These are phyloP conservation scores for Polyommatus iphigenia DNA, from an alignment of 2,888 invertebrate genomes.

Conservation along the genomic window DNA sequence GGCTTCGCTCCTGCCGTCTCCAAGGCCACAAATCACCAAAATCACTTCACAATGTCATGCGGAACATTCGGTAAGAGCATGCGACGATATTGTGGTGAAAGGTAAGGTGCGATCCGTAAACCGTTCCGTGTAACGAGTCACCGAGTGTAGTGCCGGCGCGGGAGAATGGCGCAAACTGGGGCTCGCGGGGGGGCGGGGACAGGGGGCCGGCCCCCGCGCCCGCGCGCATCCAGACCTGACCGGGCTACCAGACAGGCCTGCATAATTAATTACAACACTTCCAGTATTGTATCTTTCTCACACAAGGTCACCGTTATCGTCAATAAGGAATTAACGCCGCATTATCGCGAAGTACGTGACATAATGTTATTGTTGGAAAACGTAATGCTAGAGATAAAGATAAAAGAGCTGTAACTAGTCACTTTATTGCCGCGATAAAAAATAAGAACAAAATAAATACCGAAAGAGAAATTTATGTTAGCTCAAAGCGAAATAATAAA, in stretches of 20 bases:
- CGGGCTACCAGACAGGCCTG: conserved; percentile 70
- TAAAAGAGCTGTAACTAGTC: neutral
- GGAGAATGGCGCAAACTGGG: conserved; percentile 77
- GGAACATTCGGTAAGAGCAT: conserved; percentile 63
- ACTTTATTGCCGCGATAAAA: neutral
- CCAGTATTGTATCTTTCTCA: conserved; percentile 60
- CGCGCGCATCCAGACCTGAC: conserved; percentile 46
- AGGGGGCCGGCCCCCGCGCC: conserved; percentile 41
- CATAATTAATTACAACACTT: conserved; percentile 74
- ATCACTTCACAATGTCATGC: conserved; percentile 72
- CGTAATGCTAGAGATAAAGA: neutral
- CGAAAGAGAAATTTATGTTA: neutral
- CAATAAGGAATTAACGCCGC: conserved; percentile 35
- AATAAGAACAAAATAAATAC: neutral
- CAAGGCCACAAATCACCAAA: conserved; percentile 73
- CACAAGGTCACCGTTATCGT: conserved; percentile 70
- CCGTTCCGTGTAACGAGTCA: conserved; percentile 67
- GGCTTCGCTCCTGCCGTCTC: conserved; percentile 60
- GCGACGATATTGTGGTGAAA: conserved; percentile 72
- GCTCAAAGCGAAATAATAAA: neutral
- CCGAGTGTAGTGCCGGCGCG: conserved; percentile 70
- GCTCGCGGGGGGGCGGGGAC: conserved; percentile 54
- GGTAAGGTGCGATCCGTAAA: conserved; percentile 73
- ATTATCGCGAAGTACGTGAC: conserved; percentile 22
- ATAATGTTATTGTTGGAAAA: conserved; percentile 9